Conservation (phyloP, 92 coral and sea anemone genomes). For the Pocillopora meandrina region DNA sequence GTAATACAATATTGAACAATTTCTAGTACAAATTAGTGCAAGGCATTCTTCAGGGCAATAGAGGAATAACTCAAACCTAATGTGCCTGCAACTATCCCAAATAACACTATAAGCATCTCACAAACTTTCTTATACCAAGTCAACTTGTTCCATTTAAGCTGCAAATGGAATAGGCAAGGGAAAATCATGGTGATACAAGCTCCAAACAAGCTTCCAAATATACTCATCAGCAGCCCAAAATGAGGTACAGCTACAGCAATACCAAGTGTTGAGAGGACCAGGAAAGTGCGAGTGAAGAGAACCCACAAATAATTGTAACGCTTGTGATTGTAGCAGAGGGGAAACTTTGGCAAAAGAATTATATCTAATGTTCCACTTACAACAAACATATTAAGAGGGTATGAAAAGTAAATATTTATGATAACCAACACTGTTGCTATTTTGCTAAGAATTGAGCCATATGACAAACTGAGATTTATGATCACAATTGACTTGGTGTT, state of each 20-base stretch:
- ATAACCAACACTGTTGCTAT: constrained; percentile 57
- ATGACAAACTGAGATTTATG: constrained; percentile 58
- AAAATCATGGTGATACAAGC: constrained; percentile 74
- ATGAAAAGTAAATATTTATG: constrained; percentile 73
- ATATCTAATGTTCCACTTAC: constrained; percentile 73
- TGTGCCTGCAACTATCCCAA: constrained; percentile 68
- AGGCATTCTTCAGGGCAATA: constrained; percentile 62
- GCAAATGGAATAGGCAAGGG: constrained; percentile 76
- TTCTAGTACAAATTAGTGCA: background rate
- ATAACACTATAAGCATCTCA: constrained; percentile 54
- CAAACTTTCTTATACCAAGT: constrained; percentile 51
- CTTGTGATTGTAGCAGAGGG: constrained; percentile 58
- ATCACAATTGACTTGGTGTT: constrained; percentile 63
- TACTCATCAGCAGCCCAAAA: constrained; percentile 78
- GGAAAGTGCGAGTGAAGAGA: constrained; percentile 39
- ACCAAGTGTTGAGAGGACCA: constrained; percentile 66
- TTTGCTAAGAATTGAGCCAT: constrained; percentile 58
- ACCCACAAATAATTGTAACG: constrained; percentile 59
- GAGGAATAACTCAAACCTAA: constrained; percentile 72
- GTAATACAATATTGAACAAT: too few species aligned
- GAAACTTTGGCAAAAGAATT: constrained; percentile 65
- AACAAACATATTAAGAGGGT: constrained; percentile 85
- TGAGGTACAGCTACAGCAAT: constrained; percentile 82
- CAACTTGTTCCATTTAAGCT: constrained; percentile 60
- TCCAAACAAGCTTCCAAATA: constrained; percentile 84